These are phyloP conservation scores for Euphydryas editha DNA, from an alignment of 2,888 invertebrate genomes.

Conservation along the genomic window DNA sequence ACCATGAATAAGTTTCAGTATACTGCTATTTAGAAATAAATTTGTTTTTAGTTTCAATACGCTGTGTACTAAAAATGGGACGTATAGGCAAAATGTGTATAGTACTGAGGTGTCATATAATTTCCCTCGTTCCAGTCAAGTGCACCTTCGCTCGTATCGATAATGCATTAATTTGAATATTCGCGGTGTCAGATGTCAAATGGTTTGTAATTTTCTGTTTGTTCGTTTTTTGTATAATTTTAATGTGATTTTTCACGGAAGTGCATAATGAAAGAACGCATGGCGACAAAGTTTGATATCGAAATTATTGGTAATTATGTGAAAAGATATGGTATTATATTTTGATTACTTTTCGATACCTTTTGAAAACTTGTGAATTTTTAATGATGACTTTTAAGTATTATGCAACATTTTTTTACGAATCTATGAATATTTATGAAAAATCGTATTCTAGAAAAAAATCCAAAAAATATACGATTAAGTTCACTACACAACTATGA, in stretches of 20 bases:
- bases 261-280: conserved; percentile 49
- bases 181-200: conserved; percentile 84
- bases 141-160: conserved; percentile 76
- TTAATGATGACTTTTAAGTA: neutral
- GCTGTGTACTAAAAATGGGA: conserved; percentile 50
- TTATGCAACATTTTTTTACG: neutral
- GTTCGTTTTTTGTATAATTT: conserved; percentile 55
- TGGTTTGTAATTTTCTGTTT: conserved; percentile 80
- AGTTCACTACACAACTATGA: conserved; percentile 52
- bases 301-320: conserved; percentile 38
- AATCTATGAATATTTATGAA: neutral
- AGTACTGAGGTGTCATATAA: conserved; percentile 62
- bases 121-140: conserved; percentile 70
- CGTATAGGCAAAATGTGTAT: conserved; percentile 51
- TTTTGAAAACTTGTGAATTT: too few species aligned
- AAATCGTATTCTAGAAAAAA: neutral
- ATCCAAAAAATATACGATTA: conserved; percentile 30
- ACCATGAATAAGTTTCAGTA: neutral
- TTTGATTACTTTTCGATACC: too few species aligned
- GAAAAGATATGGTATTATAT: neutral
- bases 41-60: conserved; percentile 39
- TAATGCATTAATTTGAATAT: conserved; percentile 84
- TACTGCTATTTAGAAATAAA: conserved; percentile 17
- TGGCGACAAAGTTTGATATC: conserved; percentile 34
- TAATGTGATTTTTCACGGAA: conserved; percentile 68